phyloP scores from a whole-genome alignment of 1,140 invertebrate genomes.

The Fopius arisanus region DNA sequence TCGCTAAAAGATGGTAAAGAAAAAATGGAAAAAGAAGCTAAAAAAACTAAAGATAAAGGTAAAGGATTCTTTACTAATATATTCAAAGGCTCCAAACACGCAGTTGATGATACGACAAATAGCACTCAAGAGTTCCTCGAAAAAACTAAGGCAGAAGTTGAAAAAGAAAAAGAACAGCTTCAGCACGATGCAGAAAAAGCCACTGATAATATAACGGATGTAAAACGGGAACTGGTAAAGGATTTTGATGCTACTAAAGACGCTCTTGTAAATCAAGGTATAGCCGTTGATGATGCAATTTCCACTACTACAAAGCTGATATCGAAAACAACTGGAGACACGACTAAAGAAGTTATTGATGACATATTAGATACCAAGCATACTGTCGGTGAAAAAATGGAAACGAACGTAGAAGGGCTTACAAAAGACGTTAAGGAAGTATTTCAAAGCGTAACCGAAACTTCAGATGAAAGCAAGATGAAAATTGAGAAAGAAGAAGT shows the following conservation, averaged over 20 bases:
- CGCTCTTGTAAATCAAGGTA: constrained; percentile 28
- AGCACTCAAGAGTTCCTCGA: constrained; percentile 18
- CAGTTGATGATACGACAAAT: constrained; percentile 28
- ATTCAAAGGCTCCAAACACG: constrained; percentile 37
- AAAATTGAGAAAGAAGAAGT: not conserved
- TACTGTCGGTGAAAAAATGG: not conserved
- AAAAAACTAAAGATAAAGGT: constrained; percentile 38
- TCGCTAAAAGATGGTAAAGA: constrained; percentile 13
- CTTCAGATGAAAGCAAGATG: not conserved
- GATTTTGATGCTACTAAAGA: constrained; percentile 2
- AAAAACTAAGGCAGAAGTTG: not conserved
- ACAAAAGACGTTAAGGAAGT: not conserved
- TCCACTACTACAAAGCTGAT: not conserved
- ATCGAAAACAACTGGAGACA: not conserved
- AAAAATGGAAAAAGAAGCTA: constrained; percentile 34
- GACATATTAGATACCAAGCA: not conserved
- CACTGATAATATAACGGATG: not conserved
- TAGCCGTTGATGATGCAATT: constrained; percentile 10
- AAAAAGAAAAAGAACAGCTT: constrained; percentile 4
- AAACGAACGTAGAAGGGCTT: not conserved
- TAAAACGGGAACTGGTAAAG: not conserved
- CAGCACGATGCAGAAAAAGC: not conserved
- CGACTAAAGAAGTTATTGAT: not conserved
- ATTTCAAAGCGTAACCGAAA: not conserved
- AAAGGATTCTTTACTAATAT: constrained; percentile 38